Percentiles rank a stretch among this genome's conserved stretches.
Conservation (phyloP, 2,797 vertebrate genomes). For the Sebastes cheni region DNA sequence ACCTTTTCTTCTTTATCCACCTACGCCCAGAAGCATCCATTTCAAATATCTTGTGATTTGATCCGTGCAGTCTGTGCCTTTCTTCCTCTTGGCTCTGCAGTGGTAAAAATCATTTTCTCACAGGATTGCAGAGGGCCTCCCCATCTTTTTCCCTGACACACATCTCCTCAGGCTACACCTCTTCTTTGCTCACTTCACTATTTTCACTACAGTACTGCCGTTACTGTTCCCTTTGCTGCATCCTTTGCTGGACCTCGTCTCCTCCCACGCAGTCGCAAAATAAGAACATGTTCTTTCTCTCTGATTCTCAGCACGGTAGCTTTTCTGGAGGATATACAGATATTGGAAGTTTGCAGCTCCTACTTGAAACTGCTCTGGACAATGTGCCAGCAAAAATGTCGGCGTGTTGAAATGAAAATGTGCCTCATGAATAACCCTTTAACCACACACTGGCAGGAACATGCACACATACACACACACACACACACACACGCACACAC, state of each 20-base stretch:
- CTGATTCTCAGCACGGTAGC: not conserved
- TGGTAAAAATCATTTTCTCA: constrained; percentile 9
- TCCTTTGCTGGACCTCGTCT: constrained; percentile 20
- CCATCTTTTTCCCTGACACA: constrained; percentile 24
- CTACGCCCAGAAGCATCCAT: constrained; percentile 5
- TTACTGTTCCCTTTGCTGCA: constrained; percentile 1
- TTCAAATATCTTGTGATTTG: constrained; percentile 9
- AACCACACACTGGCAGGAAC: not conserved
- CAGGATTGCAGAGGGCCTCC: constrained; percentile 13
- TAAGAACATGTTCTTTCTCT: not conserved
- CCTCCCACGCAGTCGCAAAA: constrained; percentile 36
- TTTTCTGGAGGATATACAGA: constrained; percentile 2
- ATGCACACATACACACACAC: not conserved
- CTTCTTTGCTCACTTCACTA: constrained; percentile 16
- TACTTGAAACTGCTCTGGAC: not conserved
- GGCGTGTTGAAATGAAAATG: constrained; percentile 2
- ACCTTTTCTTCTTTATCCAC: not conserved
- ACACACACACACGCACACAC: not conserved
- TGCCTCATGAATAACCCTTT: not conserved
- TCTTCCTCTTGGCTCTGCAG: constrained; percentile 1
- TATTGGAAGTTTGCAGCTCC: not conserved
- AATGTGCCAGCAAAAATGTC: constrained; percentile 4
- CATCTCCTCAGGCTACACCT: constrained; percentile 36
- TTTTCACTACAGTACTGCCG: not conserved
- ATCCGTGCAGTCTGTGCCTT: constrained; percentile 7